Evolutionary conservation across 2,113 vertebrate genomes (phyloP).

Genomic region (Phaethornis superciliosus): DNA sequence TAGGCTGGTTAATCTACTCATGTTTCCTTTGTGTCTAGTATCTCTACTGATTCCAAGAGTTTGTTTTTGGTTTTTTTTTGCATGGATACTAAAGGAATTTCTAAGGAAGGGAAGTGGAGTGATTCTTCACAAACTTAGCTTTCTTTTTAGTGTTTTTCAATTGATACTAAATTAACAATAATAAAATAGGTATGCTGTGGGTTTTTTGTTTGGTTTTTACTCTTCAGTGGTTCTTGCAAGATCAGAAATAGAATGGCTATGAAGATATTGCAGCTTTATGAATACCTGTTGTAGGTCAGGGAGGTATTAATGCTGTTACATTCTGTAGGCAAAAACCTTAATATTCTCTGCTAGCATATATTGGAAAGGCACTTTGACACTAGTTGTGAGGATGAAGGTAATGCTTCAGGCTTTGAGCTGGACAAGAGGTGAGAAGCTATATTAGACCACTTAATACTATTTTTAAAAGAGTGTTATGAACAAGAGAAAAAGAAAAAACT

Average conservation of each 20-base stretch:
- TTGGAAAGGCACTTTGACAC: background rate
- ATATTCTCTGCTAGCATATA: background rate
- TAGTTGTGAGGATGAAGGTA: background rate
- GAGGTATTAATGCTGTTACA: background rate
- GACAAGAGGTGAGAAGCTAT: background rate
- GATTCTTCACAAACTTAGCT: too few species aligned
- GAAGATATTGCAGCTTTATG: background rate
- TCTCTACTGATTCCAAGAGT: too few species aligned
- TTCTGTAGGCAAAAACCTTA: background rate
- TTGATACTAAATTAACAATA: background rate
- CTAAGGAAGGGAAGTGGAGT: too few species aligned
- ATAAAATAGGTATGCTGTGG: too few species aligned
- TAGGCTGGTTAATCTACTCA: background rate
- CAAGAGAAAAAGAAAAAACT: background rate
- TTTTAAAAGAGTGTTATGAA: background rate
- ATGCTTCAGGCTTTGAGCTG: background rate
- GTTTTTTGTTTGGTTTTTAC: background rate
- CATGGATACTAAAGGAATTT: too few species aligned
- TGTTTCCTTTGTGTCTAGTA: background rate
- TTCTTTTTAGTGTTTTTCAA: too few species aligned
- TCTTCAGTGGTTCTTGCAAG: background rate
- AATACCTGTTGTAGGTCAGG: background rate
- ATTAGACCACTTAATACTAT: background rate
- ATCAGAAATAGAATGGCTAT: background rate
- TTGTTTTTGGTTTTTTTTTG: too few species aligned